Base-by-base conservation (phyloP, 2,888 invertebrate species). In the Nezara viridula region DNA sequence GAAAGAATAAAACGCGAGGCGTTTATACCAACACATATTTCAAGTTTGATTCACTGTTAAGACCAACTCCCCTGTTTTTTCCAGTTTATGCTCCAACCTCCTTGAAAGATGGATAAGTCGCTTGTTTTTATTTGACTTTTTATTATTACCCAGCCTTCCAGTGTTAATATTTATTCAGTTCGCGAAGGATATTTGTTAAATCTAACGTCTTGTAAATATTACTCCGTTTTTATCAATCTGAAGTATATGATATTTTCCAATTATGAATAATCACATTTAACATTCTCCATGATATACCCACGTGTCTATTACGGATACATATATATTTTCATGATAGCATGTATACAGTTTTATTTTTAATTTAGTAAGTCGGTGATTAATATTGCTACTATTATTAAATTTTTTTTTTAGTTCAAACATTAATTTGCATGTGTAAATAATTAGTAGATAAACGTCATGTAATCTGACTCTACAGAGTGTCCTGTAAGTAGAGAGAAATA, bases 1-100 rank as follows among this genome's bases (percentile, higher is more conserved):
- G 81, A 81, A 40, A 81, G 44, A 81, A 47, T n/a, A 81, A 81
- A 81, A 81, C 24, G 24, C 21, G 81, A 44, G 44, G 40, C n/a
- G 81, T 81, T 81, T 81, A 44, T 44, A 81, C 81, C 44, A 37
- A n/a, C n/a, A 81, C 81, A 81, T 81, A 81, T 81, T 81, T 81
- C 44, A 81, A 47, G 44, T 81, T 81, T 81, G 81, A 81, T 81
- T 81, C 81, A 81, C n/a, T 81, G 81, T 81, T 44, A 24, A n/a
- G 44, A 44, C n/a, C 44, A 16, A 44, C n/a, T 10, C 81, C 40
- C 44, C 44, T 77, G 2, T 44, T 81, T 40, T 47, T 81, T 47
- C n/a, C 44, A 81, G 14, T 81, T 73, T 16, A 81, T 47, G 24
- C 44, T 12, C 44, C 44, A 77, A 21, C n/a, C 2, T 81, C 44